Evolutionary conservation across 2,797 vertebrate species (phyloP), one percentile per base, ranked within the genome.

Genomic region (Parauchenoglanis punctatus): DNA sequence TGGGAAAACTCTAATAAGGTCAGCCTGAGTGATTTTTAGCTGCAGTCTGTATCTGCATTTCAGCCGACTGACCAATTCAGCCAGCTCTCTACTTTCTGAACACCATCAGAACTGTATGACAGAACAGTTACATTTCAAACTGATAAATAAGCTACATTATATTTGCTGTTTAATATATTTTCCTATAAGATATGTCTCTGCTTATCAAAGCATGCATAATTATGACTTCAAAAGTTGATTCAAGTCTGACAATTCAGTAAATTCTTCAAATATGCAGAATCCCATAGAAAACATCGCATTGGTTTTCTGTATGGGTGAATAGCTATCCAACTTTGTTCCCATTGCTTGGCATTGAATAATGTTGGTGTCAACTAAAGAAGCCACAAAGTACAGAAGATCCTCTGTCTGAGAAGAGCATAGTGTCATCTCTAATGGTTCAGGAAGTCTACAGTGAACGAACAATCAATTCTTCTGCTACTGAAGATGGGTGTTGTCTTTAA

Each of bases 401-500:
- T 23, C 25, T 87, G 63, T 54, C 52, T 54, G 40, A 76, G 46
- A 70, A 87, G 15, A 28, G 40, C 12, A 0, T 58, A 40, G 8
- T 46, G 44, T 63, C 20, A 56, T 89, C 56, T 89, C 84, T 91
- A 91, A 94, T 90, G 89, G 86, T 87, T 88, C 76, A 44, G 40
- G 92, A 91, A 87, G 85, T 89, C 83, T 86, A 83, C 52, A 59
- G 52, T 4, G 7, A 90, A 89, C 89, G 91, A 92, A 92, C 88
- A 88, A 92, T 92, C 40, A 81, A 85, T 87, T 54, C 87, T 89
- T 86, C 77, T 89, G 88, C 83, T 88, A 89, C 49, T 58, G 89
- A 80, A 90, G 80, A 84, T 85, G 68, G 70, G 82, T 88, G 82
- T 89, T 85, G 91, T 90, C 93, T 92, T 93, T 93, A 90, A 92